phyloP scores from a whole-genome alignment of 35 echinoderm and acorn worm species.

The Ophiothrix spiculata region DNA sequence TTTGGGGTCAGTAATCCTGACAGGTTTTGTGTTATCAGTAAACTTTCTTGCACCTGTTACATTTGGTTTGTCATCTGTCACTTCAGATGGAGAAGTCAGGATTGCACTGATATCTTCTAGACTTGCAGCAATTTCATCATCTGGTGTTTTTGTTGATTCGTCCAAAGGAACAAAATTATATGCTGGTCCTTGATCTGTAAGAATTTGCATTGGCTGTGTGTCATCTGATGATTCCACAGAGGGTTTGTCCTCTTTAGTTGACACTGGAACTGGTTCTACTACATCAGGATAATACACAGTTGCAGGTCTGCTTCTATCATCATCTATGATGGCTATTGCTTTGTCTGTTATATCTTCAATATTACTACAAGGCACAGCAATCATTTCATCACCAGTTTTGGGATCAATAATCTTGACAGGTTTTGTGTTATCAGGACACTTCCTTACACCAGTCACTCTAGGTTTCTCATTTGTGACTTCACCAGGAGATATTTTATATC shows the following conservation, averaged over 20 bases:
- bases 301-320: constrained; percentile 6
- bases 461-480: background rate
- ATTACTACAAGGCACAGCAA: background rate
- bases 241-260: background rate
- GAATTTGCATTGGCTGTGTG: background rate
- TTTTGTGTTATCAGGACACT: background rate
- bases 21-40: background rate
- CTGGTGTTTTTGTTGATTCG: too few relatives aligned
- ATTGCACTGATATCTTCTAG: too few relatives aligned
- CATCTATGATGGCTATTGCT: constrained; percentile 27
- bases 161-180: too few relatives aligned
- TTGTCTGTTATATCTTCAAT: background rate
- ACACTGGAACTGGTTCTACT: background rate
- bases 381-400: background rate
- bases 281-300: background rate
- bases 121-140: too few relatives aligned
- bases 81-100: too few relatives aligned
- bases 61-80: too few relatives aligned
- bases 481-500: too few relatives aligned
- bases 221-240: background rate
- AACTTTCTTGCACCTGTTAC: too few relatives aligned
- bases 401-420: constrained; percentile 8
- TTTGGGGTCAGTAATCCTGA: background rate
- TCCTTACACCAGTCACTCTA: background rate
- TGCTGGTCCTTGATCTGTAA: background rate